Conservation (phyloP, 2,113 vertebrate species). For the Syrmaticus mikado region DNA sequence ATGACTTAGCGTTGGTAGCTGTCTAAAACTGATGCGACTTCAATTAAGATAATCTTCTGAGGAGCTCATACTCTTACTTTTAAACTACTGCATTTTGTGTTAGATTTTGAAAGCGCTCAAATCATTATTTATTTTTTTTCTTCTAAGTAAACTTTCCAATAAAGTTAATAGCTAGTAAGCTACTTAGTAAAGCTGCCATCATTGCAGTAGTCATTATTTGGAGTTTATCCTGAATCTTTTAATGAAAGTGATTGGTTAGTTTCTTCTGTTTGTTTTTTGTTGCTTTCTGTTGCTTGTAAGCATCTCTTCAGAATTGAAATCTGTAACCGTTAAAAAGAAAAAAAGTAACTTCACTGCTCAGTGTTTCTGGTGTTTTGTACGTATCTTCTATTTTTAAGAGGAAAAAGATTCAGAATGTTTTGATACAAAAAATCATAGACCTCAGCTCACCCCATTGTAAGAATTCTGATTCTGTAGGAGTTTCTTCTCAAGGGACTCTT, state of each 20-base stretch:
- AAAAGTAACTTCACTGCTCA: neutral
- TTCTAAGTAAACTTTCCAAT: neutral
- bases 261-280: neutral
- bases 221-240: neutral
- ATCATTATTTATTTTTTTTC: neutral
- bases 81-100: neutral
- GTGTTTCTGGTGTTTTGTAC: neutral
- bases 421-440: neutral
- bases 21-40: neutral
- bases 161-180: neutral
- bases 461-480: neutral
- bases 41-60: neutral
- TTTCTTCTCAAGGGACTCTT: neutral
- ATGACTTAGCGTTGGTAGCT: neutral
- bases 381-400: constrained; percentile 2
- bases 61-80: neutral
- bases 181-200: neutral
- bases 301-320: neutral
- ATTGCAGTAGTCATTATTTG: neutral
- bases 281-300: neutral
- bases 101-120: neutral
- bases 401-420: neutral
- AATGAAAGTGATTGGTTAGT: neutral
- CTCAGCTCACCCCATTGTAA: neutral
- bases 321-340: neutral